Evolutionary conservation across 2,888 invertebrate species (phyloP), one percentile per base, ranked within the genome.

Genomic region (Zhengitettix transpicula): DNA sequence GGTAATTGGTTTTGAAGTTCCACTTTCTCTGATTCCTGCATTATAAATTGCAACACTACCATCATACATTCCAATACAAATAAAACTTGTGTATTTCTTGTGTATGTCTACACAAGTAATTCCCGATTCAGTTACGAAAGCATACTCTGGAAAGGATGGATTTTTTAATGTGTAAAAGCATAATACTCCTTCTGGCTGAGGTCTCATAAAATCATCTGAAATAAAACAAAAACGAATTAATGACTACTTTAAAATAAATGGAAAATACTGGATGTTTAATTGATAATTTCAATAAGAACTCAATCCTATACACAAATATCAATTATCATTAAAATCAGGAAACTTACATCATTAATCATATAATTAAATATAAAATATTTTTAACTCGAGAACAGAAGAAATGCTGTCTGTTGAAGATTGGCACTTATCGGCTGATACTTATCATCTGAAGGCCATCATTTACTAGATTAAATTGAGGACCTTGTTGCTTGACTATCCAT

Each of bases 31-130:
- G 57, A 83, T 77, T 67, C 83, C 71, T 0, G 92, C 78, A 71
- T 95, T 92, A 70, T 88, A 92, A 0, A 96, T 89, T n/a, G 87
- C 85, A 0, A 96, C 94, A 68, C 87, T 86, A 16, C 97, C 97
- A 71, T 96, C 92, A 67, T 83, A 84, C 42, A 82, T 74, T 9
- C 85, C 92, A 58, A 91, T 83, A 14, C 87, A 91, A 10, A 95
- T 74, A 66, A 95, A 81, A 71, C 91, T 88, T 0, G 91, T 89
- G 70, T 84, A 86, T 66, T 82, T 81, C 10, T 77, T 79, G 71
- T 89, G 95, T 59, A 93, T 88, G 69, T 95, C 93, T 15, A 93
- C 80, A 68, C 89, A 89, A 80, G 93, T 90, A 10, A 92, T 86
- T 0, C 91, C 93, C 17, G 88, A 87, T 53, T 90, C 87, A 0